Percentiles rank a stretch among this genome's conserved stretches.
Conservation (phyloP, 2,113 vertebrate species). For the Mandrillus leucophaeus region DNA sequence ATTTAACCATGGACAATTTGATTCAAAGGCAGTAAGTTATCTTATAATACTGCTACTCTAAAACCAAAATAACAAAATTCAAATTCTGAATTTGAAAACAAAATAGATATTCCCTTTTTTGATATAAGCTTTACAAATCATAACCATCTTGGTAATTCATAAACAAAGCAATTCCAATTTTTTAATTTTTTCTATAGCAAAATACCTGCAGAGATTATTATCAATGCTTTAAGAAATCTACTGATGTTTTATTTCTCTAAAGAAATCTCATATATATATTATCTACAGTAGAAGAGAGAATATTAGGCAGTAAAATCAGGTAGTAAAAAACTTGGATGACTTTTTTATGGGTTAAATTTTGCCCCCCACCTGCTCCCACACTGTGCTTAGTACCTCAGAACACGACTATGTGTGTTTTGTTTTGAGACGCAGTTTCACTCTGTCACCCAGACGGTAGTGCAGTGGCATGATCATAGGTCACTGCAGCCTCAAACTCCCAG, state of each 20-base stretch:
- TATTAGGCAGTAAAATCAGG: not conserved
- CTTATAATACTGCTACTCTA: not conserved
- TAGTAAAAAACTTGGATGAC: not conserved
- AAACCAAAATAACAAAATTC: constrained; percentile 29
- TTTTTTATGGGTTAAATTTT: not conserved
- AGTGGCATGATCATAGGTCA: no score
- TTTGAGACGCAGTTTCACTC: no score
- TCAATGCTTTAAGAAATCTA: not conserved
- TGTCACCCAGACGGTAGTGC: no score
- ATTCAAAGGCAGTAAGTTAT: not conserved
- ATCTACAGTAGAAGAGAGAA: not conserved
- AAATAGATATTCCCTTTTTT: not conserved
- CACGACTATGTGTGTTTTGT: not conserved
- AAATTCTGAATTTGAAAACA: constrained; percentile 35
- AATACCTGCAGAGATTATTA: not conserved
- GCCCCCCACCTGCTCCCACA: not conserved
- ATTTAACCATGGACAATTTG: constrained; percentile 26
- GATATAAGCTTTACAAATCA: not conserved
- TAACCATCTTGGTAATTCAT: not conserved
- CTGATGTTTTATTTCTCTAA: not conserved
- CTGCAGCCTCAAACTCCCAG: no score
- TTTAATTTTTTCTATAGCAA: not conserved
- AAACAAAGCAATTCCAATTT: not conserved
- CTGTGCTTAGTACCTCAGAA: not conserved
- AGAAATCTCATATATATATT: not conserved